Evolutionary conservation across 2,797 vertebrate species (phyloP).

Genomic region (Peromyscus attwateri): DNA sequence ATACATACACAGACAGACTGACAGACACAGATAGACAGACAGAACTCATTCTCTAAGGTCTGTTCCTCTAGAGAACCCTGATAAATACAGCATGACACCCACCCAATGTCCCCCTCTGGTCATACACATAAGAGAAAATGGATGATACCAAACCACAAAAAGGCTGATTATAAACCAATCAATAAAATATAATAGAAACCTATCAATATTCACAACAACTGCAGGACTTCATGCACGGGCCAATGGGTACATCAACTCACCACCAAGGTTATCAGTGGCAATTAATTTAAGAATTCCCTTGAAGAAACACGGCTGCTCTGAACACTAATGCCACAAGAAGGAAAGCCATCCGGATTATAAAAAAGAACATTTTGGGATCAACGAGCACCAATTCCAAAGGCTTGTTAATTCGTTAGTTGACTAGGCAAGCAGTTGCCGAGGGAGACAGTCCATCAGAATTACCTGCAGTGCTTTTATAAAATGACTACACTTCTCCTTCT

Average conservation of each 20-base stretch:
- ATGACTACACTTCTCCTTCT: background rate
- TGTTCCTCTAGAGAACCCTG: background rate
- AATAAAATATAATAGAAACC: background rate
- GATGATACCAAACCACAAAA: background rate
- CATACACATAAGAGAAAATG: background rate
- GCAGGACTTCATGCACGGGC: background rate
- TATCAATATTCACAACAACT: background rate
- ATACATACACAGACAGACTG: background rate
- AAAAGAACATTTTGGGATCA: constrained; percentile 35
- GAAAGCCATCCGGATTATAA: background rate
- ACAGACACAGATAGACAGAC: background rate
- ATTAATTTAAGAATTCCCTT: constrained; percentile 14
- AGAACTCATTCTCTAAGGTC: background rate
- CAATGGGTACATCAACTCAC: background rate
- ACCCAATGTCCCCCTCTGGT: background rate
- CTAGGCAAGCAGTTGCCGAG: background rate
- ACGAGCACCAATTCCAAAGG: constrained; percentile 47
- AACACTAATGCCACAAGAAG: background rate
- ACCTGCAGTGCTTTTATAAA: background rate
- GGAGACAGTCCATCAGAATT: constrained; percentile 47
- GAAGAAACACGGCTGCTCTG: constrained; percentile 31
- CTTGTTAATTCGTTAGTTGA: background rate
- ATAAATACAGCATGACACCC: background rate
- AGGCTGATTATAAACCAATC: background rate
- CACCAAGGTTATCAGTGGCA: background rate